These are phyloP conservation scores for Hydrozoanthus tunicans DNA, from an alignment of 64 coral and sea anemone genomes.

Conservation along the genomic window DNA sequence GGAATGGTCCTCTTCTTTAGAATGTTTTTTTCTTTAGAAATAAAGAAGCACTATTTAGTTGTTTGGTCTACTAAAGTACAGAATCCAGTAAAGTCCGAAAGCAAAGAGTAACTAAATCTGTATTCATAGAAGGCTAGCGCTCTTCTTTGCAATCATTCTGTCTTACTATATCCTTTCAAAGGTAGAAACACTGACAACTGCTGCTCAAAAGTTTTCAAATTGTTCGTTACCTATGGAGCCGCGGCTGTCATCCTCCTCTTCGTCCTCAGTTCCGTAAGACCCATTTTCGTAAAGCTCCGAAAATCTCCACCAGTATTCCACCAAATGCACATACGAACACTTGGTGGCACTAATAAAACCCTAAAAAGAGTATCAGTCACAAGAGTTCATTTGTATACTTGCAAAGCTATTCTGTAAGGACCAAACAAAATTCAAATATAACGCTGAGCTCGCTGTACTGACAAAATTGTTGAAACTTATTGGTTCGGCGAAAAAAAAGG, in stretches of 20 bases:
- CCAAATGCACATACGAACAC: constrained; percentile 26
- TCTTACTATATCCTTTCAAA: not conserved
- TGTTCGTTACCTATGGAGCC: constrained; percentile 6
- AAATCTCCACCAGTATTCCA: constrained; percentile 44
- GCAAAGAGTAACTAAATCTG: too few relatives aligned
- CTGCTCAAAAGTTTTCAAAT: not conserved
- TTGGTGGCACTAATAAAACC: not conserved
- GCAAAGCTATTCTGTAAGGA: too few relatives aligned
- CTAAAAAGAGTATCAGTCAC: not conserved
- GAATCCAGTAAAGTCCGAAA: too few relatives aligned
- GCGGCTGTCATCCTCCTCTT: not conserved
- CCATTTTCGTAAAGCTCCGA: not conserved
- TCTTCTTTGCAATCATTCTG: too few relatives aligned
- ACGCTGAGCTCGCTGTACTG: too few relatives aligned
- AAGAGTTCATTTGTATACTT: too few relatives aligned
- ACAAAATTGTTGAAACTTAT: not conserved
- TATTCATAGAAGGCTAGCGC: too few relatives aligned
- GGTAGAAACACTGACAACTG: not conserved
- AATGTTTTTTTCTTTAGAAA: too few relatives aligned
- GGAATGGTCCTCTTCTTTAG: too few relatives aligned
- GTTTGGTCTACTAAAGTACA: too few relatives aligned
- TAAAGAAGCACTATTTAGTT: too few relatives aligned
- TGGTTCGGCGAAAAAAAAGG: not conserved
- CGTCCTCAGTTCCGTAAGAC: constrained; percentile 6
- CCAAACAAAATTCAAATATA: too few relatives aligned